phyloP scores from a whole-genome alignment of 2,888 invertebrate genomes.

The Stenoptilia bipunctidactyla region DNA sequence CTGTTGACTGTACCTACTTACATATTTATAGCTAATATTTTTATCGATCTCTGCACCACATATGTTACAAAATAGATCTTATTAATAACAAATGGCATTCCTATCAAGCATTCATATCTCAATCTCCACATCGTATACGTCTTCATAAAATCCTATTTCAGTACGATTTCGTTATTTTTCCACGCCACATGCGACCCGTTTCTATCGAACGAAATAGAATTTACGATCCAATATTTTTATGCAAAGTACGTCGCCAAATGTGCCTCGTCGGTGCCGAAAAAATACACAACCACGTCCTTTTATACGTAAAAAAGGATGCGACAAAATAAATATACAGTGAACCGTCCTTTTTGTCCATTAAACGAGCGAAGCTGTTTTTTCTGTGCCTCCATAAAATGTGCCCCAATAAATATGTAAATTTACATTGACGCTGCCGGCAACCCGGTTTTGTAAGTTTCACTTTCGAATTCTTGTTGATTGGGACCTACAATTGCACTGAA shows the following conservation, averaged over 20 bases:
- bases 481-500: conserved; percentile 43
- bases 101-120: conserved; percentile 39
- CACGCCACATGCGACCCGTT: conserved; percentile 52
- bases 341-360: conserved; percentile 70
- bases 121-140: conserved; percentile 38
- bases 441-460: conserved; percentile 55
- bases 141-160: conserved; percentile 50
- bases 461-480: conserved; percentile 59
- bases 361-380: conserved; percentile 63
- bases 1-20: no score
- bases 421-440: conserved; percentile 41
- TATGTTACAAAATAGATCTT: neutral
- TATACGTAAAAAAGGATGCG: conserved; percentile 68
- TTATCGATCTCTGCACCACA: neutral
- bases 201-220: conserved; percentile 43
- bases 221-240: conserved; percentile 69
- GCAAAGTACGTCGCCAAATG: conserved; percentile 70
- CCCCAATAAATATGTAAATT: conserved; percentile 72
- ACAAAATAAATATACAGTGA: conserved; percentile 68
- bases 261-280: conserved; percentile 44
- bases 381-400: conserved; percentile 64
- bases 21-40: no score
- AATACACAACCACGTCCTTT: conserved; percentile 59
- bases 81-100: conserved; percentile 9
- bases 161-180: conserved; percentile 48